phyloP scores from a whole-genome alignment of 2,888 invertebrate species.

The Cryptocheilus praepositus region DNA sequence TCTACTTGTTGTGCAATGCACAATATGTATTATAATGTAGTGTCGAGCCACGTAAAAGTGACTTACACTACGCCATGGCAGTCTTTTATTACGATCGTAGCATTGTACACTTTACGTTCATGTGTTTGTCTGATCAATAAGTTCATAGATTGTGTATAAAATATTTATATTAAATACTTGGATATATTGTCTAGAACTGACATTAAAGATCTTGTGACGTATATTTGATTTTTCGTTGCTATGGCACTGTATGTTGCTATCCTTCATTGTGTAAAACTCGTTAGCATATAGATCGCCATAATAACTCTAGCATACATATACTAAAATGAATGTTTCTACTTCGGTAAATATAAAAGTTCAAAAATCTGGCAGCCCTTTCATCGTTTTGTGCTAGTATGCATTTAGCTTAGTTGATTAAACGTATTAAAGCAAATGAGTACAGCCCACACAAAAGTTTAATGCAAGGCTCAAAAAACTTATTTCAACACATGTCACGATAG shows the following conservation, averaged over 20 bases:
- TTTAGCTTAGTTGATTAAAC: neutral
- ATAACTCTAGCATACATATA: slow-evolving; percentile 38
- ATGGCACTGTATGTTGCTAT: slow-evolving; percentile 61
- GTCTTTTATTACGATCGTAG: neutral
- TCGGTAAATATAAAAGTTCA: slow-evolving; percentile 46
- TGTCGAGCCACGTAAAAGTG: neutral
- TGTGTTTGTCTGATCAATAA: neutral
- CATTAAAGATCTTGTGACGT: slow-evolving; percentile 41
- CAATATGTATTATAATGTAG: neutral
- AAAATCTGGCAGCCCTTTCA: slow-evolving; percentile 50
- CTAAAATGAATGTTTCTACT: slow-evolving; percentile 45
- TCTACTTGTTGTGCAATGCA: neutral
- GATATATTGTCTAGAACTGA: slow-evolving; percentile 55
- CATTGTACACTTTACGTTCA: neutral
- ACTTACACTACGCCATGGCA: neutral
- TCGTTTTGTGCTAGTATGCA: slow-evolving; percentile 9
- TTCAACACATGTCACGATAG: slow-evolving; percentile 30
- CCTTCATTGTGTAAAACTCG: slow-evolving; percentile 47
- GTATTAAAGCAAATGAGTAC: neutral
- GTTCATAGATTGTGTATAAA: slow-evolving; percentile 28
- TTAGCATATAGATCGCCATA: slow-evolving; percentile 41
- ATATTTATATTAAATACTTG: slow-evolving; percentile 32
- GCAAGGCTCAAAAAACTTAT: slow-evolving; percentile 25
- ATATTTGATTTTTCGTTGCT: slow-evolving; percentile 58
- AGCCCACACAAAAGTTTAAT: slow-evolving; percentile 16